phyloP scores from a whole-genome alignment of 2,888 invertebrate species.

The Netelia inedita region DNA sequence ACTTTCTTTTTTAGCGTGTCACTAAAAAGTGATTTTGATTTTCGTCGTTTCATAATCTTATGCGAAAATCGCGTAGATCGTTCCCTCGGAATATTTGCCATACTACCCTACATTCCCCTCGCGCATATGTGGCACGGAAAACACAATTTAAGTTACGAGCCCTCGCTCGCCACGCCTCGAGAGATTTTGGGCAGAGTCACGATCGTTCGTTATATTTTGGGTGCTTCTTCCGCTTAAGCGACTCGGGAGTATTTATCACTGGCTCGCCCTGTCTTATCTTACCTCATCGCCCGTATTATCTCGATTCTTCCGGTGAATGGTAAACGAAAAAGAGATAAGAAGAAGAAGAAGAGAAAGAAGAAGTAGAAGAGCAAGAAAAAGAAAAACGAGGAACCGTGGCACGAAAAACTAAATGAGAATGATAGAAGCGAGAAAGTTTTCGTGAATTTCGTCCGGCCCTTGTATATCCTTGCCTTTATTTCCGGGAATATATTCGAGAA shows the following conservation, averaged over 20 bases:
- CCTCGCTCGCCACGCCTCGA: background rate
- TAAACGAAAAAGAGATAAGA: conserved; percentile 8
- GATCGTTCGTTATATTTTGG: conserved; percentile 27
- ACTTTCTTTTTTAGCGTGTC: too few species aligned
- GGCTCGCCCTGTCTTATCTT: conserved; percentile 13
- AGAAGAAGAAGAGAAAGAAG: background rate
- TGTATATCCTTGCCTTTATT: background rate
- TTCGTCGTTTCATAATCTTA: too few species aligned
- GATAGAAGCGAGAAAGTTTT: background rate
- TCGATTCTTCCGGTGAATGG: conserved; percentile 11
- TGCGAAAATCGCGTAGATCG: too few species aligned
- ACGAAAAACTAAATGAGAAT: background rate
- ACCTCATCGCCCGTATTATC: conserved; percentile 25
- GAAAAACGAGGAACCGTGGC: too few species aligned
- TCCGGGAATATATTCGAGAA: background rate
- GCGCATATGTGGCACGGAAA: background rate
- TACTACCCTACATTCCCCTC: too few species aligned
- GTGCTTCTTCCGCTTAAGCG: conserved; percentile 6
- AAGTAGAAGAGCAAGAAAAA: background rate
- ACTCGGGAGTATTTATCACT: conserved; percentile 29
- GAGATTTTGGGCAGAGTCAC: conserved; percentile 11
- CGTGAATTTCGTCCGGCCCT: background rate
- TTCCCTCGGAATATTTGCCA: too few species aligned
- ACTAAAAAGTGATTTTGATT: too few species aligned
- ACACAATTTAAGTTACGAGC: conserved; percentile 34